Evolutionary conservation across 2,888 invertebrate species (phyloP).

Genomic region (Gandaritis pyraliata): DNA sequence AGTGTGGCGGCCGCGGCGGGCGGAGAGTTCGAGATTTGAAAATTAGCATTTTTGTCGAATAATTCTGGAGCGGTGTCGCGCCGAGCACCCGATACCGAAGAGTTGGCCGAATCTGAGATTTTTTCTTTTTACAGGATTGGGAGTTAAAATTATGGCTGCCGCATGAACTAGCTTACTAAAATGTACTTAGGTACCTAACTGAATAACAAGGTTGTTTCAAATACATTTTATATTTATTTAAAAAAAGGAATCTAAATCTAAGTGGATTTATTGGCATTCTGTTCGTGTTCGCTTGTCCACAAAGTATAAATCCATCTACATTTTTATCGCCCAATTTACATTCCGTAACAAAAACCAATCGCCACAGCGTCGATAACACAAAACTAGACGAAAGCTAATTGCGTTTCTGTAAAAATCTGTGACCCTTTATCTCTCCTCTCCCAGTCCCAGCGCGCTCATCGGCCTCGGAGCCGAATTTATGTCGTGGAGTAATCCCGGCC

Average conservation of each 20-base stretch:
- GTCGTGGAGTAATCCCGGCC: slow-evolving; percentile 81
- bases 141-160: slow-evolving; percentile 71
- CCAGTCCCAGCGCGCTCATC: slow-evolving; percentile 78
- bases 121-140: slow-evolving; percentile 72
- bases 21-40: slow-evolving; percentile 78
- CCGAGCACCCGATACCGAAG: slow-evolving; percentile 76
- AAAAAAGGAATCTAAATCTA: background rate
- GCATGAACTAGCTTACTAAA: slow-evolving; percentile 23
- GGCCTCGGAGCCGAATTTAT: slow-evolving; percentile 82
- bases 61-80: slow-evolving; percentile 80
- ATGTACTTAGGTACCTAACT: background rate
- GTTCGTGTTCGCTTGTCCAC: background rate
- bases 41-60: slow-evolving; percentile 84
- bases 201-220: background rate
- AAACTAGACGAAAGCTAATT: slow-evolving; percentile 60
- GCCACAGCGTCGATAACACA: slow-evolving; percentile 44
- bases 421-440: slow-evolving; percentile 79
- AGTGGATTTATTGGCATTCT: background rate
- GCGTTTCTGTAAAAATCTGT: slow-evolving; percentile 73
- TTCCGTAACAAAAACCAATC: slow-evolving; percentile 31
- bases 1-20: slow-evolving; percentile 65
- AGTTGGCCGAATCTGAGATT: slow-evolving; percentile 66
- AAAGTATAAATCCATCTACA: slow-evolving; percentile 10
- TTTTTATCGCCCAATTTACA: slow-evolving; percentile 25
- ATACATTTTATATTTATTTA: too few species aligned